phyloP scores from a whole-genome alignment of 1,140 invertebrate species.

The Charaxes varanes region DNA sequence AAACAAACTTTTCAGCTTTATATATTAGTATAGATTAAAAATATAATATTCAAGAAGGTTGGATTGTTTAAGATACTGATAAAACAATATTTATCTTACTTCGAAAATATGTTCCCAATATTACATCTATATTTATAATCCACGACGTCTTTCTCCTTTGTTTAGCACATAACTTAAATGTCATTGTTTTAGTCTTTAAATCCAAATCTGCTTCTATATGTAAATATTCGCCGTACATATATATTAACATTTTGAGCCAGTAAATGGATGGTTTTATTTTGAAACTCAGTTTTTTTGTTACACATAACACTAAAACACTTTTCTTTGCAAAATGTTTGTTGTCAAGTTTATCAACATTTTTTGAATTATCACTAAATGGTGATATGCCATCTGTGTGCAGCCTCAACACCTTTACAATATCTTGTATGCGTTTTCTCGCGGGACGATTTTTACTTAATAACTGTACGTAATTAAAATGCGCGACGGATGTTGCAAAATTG shows the following conservation, averaged over 20 bases:
- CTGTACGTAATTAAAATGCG: slow-evolving; percentile 58
- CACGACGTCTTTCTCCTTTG: slow-evolving; percentile 7
- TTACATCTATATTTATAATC: slow-evolving; percentile 10
- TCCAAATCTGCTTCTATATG: slow-evolving; percentile 39
- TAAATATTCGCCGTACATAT: slow-evolving; percentile 29
- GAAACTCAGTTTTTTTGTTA: slow-evolving; percentile 29
- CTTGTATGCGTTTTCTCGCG: slow-evolving; percentile 39
- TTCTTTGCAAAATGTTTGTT: slow-evolving; percentile 22
- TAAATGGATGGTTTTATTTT: slow-evolving; percentile 23
- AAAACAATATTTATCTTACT: too few relatives aligned
- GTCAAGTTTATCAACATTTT: slow-evolving; percentile 17
- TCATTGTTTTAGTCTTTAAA: slow-evolving; percentile 27
- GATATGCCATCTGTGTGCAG: slow-evolving; percentile 44
- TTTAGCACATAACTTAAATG: slow-evolving; percentile 1
- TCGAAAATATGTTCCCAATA: too few relatives aligned
- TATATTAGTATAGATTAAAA: too few relatives aligned
- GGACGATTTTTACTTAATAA: slow-evolving; percentile 46
- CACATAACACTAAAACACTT: slow-evolving; percentile 29
- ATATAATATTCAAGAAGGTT: too few relatives aligned
- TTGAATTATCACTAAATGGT: slow-evolving; percentile 19
- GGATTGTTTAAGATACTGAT: too few relatives aligned
- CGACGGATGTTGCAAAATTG: slow-evolving; percentile 50
- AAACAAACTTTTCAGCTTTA: too few relatives aligned
- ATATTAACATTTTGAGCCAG: slow-evolving; percentile 37
- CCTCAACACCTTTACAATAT: slow-evolving; percentile 52